Percentiles rank a stretch among this genome's conserved stretches.
Conservation (phyloP, 2,888 invertebrate genomes). For the Slavum lentiscoides region DNA sequence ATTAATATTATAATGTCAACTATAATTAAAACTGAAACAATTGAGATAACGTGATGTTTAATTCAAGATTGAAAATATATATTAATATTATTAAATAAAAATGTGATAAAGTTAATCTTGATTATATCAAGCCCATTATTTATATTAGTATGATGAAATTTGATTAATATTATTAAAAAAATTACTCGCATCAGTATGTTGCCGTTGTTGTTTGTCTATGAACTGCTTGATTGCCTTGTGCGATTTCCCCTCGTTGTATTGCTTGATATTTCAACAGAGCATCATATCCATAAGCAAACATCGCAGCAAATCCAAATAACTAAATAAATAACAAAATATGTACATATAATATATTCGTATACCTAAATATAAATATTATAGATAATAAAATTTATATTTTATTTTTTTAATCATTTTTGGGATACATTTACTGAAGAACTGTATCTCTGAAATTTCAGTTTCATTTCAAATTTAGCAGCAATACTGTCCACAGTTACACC, state of each 20-base stretch:
- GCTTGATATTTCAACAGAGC: constrained; percentile 77
- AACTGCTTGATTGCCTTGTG: constrained; percentile 69
- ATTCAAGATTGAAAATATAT: background rate
- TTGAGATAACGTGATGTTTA: background rate
- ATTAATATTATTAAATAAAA: constrained; percentile 1
- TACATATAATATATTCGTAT: too few species aligned
- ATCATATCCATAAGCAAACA: constrained; percentile 78
- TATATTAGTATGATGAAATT: constrained; percentile 24
- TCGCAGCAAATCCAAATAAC: constrained; percentile 58
- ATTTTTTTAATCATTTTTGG: too few species aligned
- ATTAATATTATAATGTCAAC: background rate
- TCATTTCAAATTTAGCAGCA: too few species aligned
- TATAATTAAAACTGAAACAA: too few species aligned
- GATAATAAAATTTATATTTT: too few species aligned
- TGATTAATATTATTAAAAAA: background rate
- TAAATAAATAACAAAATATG: background rate
- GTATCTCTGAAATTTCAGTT: too few species aligned
- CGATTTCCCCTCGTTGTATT: constrained; percentile 69
- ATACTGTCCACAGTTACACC: too few species aligned
- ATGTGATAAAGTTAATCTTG: background rate
- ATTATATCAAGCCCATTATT: background rate
- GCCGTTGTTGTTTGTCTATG: constrained; percentile 40
- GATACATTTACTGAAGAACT: too few species aligned
- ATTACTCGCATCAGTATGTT: constrained; percentile 4
- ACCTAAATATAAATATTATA: too few species aligned